Percentiles rank a stretch among this genome's conserved stretches.
Conservation (phyloP, 1,140 invertebrate genomes). For the Scylla paramamosain region DNA sequence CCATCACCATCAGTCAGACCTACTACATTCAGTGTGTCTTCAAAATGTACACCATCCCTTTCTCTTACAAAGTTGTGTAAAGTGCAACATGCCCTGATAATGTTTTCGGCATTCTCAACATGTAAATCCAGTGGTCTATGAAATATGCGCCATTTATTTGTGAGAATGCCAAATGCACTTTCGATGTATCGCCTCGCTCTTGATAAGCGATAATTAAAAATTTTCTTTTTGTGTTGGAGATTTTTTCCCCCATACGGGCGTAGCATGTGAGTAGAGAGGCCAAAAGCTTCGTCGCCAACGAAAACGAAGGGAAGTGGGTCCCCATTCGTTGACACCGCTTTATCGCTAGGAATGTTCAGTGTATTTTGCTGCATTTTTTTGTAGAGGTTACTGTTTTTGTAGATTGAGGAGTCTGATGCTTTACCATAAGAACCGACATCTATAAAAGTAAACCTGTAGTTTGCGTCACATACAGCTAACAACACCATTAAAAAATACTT, state of each 20-base stretch:
- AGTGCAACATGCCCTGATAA: no score
- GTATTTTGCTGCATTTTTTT: not conserved
- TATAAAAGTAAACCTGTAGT: constrained; percentile 22
- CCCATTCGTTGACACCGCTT: not conserved
- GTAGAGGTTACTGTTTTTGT: not conserved
- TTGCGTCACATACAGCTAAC: constrained; percentile 52
- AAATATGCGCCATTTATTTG: constrained; percentile 49
- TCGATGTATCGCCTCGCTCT: constrained; percentile 13
- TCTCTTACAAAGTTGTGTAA: no score
- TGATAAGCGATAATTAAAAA: constrained; percentile 26
- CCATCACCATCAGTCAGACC: constrained; percentile 38
- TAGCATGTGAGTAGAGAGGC: constrained; percentile 34
- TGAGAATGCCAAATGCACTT: constrained; percentile 37
- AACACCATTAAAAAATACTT: constrained; percentile 62
- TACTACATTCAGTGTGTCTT: constrained; percentile 59
- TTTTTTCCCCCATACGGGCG: not conserved
- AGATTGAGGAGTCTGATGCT: no score
- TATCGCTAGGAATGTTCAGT: constrained; percentile 38
- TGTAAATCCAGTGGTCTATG: constrained; percentile 44
- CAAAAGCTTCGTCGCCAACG: constrained; percentile 47
- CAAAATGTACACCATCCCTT: constrained; percentile 9
- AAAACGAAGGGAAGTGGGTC: not conserved
- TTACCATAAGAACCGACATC: no score
- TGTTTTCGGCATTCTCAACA: constrained; percentile 45
- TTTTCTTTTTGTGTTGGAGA: constrained; percentile 28